Evolutionary conservation across 1,140 invertebrate species (phyloP).

Genomic region (Physella acuta): DNA sequence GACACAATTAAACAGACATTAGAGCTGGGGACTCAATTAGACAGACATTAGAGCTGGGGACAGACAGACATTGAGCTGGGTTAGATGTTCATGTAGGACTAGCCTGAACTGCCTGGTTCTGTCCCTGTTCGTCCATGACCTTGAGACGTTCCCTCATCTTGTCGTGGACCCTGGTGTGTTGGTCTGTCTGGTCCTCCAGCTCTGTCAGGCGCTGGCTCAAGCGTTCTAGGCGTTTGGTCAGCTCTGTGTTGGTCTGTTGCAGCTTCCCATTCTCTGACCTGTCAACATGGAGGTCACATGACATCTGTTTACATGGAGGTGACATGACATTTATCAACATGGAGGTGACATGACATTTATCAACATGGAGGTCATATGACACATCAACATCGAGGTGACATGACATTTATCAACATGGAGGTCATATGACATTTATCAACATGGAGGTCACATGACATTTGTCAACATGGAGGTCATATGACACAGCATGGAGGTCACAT

Average conservation of each 20-base stretch:
- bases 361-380: too few species aligned
- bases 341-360: too few species aligned
- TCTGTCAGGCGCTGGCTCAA: slow-evolving; percentile 35
- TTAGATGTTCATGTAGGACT: neutral
- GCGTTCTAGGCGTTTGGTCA: slow-evolving; percentile 40
- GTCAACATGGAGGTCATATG: too few species aligned
- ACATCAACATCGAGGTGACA: too few species aligned
- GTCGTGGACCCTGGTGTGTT: slow-evolving; percentile 50
- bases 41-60: neutral
- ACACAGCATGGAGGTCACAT: neutral
- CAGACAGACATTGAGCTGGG: neutral
- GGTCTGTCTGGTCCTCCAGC: slow-evolving; percentile 49
- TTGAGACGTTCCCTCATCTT: slow-evolving; percentile 52
- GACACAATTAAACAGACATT: neutral
- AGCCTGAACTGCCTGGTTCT: slow-evolving; percentile 50
- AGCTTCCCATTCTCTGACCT: slow-evolving; percentile 40
- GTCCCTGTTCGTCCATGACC: slow-evolving; percentile 51
- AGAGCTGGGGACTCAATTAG: neutral
- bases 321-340: too few species aligned
- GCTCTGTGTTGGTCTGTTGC: slow-evolving; percentile 34
- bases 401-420: too few species aligned
- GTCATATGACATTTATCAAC: too few species aligned
- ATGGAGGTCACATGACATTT: too few species aligned
- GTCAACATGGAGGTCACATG: too few species aligned
- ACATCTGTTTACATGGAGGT: too few species aligned